Conservation (phyloP, 2,113 vertebrate species). For the Crotalus horridus region DNA sequence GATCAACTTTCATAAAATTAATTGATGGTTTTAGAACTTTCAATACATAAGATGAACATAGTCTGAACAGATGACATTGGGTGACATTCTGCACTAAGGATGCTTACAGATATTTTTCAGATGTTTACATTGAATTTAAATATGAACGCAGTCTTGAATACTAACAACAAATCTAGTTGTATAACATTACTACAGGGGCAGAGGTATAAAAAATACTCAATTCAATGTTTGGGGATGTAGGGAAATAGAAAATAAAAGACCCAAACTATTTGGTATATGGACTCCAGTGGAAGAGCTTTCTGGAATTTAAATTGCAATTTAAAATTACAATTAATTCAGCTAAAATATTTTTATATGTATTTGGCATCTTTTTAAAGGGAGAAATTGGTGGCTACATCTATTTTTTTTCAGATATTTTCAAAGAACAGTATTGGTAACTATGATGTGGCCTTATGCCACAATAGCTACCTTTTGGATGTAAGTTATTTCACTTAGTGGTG, state of each 20-base stretch:
- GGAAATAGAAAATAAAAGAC: background rate
- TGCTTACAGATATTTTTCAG: background rate
- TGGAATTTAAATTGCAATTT: background rate
- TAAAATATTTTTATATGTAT: background rate
- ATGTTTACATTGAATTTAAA: background rate
- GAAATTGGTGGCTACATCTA: background rate
- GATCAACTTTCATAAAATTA: background rate
- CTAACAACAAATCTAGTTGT: background rate
- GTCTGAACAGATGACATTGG: background rate
- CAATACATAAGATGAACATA: background rate
- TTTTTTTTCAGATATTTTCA: background rate
- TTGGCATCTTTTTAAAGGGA: background rate
- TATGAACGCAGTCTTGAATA: background rate
- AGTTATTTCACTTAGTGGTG: background rate
- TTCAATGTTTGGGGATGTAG: background rate
- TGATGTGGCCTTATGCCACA: background rate
- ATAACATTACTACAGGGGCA: background rate
- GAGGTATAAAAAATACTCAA: background rate
- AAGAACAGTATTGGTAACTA: background rate
- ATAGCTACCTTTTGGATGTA: background rate
- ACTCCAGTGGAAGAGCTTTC: background rate
- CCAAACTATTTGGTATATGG: background rate
- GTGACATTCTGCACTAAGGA: background rate
- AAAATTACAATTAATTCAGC: background rate
- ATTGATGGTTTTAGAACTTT: background rate